phyloP scores from a whole-genome alignment of 2,113 vertebrate genomes.

The Sorex fumeus region DNA sequence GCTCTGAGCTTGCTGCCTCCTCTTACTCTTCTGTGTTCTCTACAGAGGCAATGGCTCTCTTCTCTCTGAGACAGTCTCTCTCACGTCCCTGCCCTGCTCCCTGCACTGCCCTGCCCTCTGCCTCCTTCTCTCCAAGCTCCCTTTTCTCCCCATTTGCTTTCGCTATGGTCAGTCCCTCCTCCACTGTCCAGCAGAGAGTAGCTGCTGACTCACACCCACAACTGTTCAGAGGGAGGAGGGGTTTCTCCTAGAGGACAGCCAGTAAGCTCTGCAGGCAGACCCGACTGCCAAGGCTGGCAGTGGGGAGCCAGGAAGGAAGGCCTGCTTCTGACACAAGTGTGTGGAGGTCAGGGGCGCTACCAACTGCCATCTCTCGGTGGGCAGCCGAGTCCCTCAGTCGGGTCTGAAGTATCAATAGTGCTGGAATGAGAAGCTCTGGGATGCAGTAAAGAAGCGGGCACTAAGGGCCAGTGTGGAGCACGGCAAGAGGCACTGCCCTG shows the following conservation, averaged over 20 bases:
- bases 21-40: too few species aligned
- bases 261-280: background rate
- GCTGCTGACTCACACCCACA: background rate
- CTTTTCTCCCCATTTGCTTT: slow-evolving; percentile 12
- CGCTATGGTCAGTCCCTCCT: background rate
- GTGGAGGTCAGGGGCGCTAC: background rate
- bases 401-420: background rate
- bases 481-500: too few species aligned
- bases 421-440: background rate
- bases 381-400: background rate
- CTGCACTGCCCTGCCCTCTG: background rate
- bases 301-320: too few species aligned
- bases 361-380: background rate
- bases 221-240: background rate
- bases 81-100: fast-evolving
- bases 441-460: background rate
- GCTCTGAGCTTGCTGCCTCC: too few species aligned
- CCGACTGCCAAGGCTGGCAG: background rate
- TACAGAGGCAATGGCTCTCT: background rate
- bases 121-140: slow-evolving; percentile 12
- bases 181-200: background rate
- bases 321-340: background rate
- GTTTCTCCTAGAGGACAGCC: background rate
- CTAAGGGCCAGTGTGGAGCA: too few species aligned
- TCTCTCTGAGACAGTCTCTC: background rate